Conservation (phyloP, 2,113 vertebrate species). For the Sitta europaea region DNA sequence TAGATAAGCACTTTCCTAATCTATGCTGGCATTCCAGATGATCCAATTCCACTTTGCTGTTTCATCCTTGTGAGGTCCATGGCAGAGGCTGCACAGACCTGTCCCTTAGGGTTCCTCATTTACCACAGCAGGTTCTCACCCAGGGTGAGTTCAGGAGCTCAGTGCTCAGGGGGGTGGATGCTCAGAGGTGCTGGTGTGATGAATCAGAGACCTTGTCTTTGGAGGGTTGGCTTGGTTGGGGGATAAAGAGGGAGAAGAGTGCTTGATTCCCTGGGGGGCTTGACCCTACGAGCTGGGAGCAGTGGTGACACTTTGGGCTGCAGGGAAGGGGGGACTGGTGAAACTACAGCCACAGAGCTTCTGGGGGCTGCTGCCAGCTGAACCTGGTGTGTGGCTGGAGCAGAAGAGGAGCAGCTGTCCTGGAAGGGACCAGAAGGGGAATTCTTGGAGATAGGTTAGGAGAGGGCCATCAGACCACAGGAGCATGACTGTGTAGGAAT, state of each 20-base stretch:
- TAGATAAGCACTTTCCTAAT: neutral
- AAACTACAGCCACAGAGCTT: neutral
- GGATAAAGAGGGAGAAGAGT: neutral
- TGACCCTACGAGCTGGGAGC: neutral
- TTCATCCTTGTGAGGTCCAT: neutral
- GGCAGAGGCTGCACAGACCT: neutral
- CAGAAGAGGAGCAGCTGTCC: neutral
- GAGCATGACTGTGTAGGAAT: fast-evolving
- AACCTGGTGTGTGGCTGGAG: fast-evolving
- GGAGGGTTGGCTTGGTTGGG: neutral
- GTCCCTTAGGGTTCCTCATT: neutral
- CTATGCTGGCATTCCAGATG: fast-evolving
- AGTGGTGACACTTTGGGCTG: neutral
- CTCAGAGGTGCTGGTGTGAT: neutral
- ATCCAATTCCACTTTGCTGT: neutral
- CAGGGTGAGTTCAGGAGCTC: neutral
- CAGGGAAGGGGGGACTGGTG: neutral
- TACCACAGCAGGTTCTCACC: neutral
- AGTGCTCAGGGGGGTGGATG: neutral
- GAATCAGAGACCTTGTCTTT: neutral
- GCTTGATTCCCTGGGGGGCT: neutral
- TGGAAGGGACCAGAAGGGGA: neutral
- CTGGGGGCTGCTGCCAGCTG: neutral
- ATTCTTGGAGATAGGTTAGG: neutral
- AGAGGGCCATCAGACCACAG: neutral